Conservation (phyloP, 2,888 invertebrate genomes). For the Perithous albicinctus region DNA sequence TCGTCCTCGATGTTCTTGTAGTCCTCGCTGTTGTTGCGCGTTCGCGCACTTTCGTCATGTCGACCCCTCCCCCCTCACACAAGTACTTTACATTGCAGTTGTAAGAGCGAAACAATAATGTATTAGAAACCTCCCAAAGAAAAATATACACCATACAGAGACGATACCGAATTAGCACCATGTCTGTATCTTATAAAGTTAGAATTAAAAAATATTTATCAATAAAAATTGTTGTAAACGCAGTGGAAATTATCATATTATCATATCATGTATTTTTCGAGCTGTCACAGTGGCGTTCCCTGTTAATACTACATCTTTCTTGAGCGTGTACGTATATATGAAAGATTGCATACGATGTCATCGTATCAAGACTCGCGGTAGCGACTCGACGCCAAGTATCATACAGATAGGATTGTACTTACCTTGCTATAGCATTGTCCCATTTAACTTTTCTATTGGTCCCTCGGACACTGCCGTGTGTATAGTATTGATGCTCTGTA, state of each 20-base stretch:
- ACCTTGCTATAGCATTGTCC: neutral
- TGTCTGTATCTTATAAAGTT: no score
- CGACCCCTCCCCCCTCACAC: neutral
- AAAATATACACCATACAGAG: neutral
- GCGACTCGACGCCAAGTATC: no score
- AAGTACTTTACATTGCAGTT: neutral
- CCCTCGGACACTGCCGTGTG: neutral
- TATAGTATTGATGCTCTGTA: neutral
- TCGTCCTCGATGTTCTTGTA: slow-evolving; percentile 27
- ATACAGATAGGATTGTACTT: neutral
- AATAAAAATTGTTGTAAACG: no score
- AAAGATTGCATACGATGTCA: no score
- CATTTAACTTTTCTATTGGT: slow-evolving; percentile 2
- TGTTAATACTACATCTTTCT: no score
- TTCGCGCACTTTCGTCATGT: slow-evolving; percentile 10
- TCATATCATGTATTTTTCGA: no score
- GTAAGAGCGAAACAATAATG: neutral
- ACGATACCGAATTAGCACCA: neutral
- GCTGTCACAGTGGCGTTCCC: no score
- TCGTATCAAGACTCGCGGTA: no score
- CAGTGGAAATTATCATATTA: no score
- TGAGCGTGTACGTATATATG: no score
- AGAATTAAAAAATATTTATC: no score
- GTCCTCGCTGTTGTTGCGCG: slow-evolving; percentile 1
- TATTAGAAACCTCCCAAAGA: no score